Evolutionary conservation across 2,888 invertebrate genomes (phyloP), one percentile per base, ranked within the genome.

Genomic region (Agrenia bidenticulata): DNA sequence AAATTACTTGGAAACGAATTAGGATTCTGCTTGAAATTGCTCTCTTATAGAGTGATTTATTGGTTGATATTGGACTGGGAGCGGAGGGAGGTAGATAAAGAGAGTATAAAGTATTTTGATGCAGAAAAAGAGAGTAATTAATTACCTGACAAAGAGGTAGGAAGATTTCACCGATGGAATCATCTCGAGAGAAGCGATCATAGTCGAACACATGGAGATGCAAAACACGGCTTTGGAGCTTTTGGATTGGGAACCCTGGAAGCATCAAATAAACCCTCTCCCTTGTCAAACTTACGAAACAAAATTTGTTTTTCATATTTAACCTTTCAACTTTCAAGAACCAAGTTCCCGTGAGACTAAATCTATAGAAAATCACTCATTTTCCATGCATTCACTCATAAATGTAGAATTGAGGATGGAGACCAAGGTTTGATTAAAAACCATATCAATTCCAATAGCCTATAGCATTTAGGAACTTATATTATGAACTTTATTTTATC

Each of bases 131-230:
- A 15, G 19, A 45, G 7, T 23, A 23, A 51, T 51, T 23, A 24
- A 51, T 83, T 83, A 92, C 92, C 88, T 93, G 93, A 80, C 92
- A 93, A 7, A 94, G 83, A 5, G 94, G 94, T 77, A 94, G 82
- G 81, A 93, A 94, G 73, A 94, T 91, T 81, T 94, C 94, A 2
- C 94, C 94, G 78, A 94, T 94, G 55, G 94, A 93, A 80, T 94
- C 94, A 80, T 94, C 94, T 77, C 94, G 85, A 55, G 94, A 94
- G 82, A 94, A 94, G 77, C 94, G 87, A 81, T 94, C 94, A 82
- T 94, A 94, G 81, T 94, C 94, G 80, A 94, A 94, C 60, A 94
- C 94, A 81, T 94, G 94, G 58, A 94, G 86, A 80, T 94, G 94
- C 32, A 94, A 84, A 32, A 94, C 93, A 80, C 94, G 86, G 76